A percentile compares a stretch with the other conserved stretches of the same genome.
These are phyloP conservation scores for Nephrocerus scutellatus DNA, from an alignment of 2,888 invertebrate genomes.

Conservation along the genomic window DNA sequence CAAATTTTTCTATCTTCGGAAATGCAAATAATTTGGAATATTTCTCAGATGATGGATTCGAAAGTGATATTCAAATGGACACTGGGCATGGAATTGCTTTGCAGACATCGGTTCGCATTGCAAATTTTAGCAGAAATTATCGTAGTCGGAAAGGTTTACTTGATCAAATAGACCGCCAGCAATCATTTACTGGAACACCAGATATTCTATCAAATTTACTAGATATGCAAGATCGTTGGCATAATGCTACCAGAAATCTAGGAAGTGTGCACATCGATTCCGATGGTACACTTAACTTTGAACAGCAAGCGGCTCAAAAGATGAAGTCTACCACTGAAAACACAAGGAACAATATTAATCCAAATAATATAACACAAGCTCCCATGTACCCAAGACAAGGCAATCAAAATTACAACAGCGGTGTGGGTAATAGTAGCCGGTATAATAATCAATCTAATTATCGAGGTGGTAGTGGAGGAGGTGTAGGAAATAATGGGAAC, in stretches of 20 bases:
- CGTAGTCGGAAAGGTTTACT: constrained; percentile 37
- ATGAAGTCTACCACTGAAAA: constrained; percentile 2
- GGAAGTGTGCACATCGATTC: constrained; percentile 48
- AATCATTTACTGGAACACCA: constrained; percentile 36
- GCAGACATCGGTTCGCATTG: constrained; percentile 40
- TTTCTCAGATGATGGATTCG: constrained; percentile 52
- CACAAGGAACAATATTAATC: constrained; percentile 3
- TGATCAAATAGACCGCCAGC: constrained; percentile 13
- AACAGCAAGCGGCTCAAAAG: constrained; percentile 6
- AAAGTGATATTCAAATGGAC: constrained; percentile 35
- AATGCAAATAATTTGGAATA: constrained; percentile 62
- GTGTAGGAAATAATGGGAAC: constrained; percentile 25
- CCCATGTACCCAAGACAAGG: constrained; percentile 59
- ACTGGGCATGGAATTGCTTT: constrained; percentile 45
- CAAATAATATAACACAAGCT: constrained; percentile 45
- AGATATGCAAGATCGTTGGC: constrained; percentile 62
- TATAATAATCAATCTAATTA: constrained; percentile 37
- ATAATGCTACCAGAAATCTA: constrained; percentile 55
- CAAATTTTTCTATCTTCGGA: constrained; percentile 61
- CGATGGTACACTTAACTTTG: constrained; percentile 57
- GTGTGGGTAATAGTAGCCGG: constrained; percentile 32
- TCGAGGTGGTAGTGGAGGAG: constrained; percentile 18
- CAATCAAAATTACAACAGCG: constrained; percentile 37
- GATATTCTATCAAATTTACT: constrained; percentile 66
- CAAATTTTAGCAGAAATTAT: constrained; percentile 32